phyloP scores from a whole-genome alignment of 2,888 invertebrate species.

The Troilus luridus region DNA sequence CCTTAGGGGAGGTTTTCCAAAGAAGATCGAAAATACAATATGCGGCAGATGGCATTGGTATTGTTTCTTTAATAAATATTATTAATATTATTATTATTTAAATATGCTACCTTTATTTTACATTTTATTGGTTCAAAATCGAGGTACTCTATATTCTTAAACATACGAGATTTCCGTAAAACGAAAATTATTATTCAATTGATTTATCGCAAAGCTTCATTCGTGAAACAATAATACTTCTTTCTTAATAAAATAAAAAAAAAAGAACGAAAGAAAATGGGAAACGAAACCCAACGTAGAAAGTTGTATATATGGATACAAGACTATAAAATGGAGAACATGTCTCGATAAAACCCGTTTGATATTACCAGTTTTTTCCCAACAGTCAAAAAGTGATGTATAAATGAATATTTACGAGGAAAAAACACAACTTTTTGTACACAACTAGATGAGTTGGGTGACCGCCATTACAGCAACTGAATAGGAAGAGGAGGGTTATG shows the following conservation, averaged over 20 bases:
- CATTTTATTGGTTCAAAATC: too few species aligned
- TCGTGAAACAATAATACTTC: too few species aligned
- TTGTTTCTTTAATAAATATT: too few species aligned
- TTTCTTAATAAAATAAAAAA: not conserved
- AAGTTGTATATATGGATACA: slow-evolving; percentile 16
- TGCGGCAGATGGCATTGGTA: too few species aligned
- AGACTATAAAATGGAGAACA: not conserved
- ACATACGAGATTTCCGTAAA: too few species aligned
- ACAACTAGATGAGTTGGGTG: not conserved
- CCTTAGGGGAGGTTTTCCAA: too few species aligned
- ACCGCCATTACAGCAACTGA: not conserved
- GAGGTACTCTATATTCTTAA: too few species aligned
- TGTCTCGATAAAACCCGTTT: slow-evolving; percentile 17
- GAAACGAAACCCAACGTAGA: not conserved
- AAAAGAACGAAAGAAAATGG: not conserved
- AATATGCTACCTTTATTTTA: too few species aligned
- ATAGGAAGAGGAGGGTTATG: not conserved
- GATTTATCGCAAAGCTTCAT: too few species aligned
- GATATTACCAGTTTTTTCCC: slow-evolving; percentile 18
- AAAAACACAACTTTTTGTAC: not conserved
- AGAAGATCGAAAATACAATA: too few species aligned
- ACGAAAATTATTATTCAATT: too few species aligned
- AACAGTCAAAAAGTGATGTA: not conserved
- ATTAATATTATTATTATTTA: too few species aligned
- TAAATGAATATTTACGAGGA: slow-evolving; percentile 2